These are phyloP conservation scores for Lasioglossum malachurum DNA, from an alignment of 2,888 invertebrate species.

Conservation along the genomic window DNA sequence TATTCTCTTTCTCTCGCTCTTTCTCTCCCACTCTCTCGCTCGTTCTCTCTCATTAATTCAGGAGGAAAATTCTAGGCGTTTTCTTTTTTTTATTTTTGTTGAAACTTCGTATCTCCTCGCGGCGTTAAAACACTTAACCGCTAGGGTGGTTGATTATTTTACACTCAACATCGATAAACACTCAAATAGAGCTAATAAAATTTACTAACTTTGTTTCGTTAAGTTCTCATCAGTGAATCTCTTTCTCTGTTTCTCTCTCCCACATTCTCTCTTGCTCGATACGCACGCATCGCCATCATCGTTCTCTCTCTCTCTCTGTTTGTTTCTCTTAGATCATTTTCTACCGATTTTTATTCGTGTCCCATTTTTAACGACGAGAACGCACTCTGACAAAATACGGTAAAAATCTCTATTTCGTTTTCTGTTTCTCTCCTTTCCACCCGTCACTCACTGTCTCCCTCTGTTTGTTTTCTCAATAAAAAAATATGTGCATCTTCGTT, in stretches of 20 bases:
- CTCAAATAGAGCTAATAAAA: constrained; percentile 71
- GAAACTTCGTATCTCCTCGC: constrained; percentile 32
- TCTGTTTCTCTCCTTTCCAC: not conserved
- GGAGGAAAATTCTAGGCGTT: constrained; percentile 29
- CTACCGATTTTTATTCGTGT: constrained; percentile 1
- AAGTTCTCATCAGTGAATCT: constrained; percentile 1
- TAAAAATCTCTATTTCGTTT: constrained; percentile 31
- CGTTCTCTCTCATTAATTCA: constrained; percentile 7
- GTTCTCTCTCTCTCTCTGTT: not conserved
- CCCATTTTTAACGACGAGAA: not conserved
- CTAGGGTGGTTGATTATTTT: constrained; percentile 72
- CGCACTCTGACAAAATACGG: constrained; percentile 38
- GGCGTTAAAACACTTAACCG: constrained; percentile 70
- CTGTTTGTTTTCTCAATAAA: constrained; percentile 60
- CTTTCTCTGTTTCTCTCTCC: not conserved
- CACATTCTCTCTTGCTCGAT: constrained; percentile 5
- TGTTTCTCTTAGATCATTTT: not conserved
- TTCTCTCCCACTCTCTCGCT: not conserved
- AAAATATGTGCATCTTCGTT: constrained; percentile 72
- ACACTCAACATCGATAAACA: constrained; percentile 78
- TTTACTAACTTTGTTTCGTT: constrained; percentile 55
- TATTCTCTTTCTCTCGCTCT: constrained; percentile 5
- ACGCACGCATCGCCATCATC: constrained; percentile 1
- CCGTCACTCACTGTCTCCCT: not conserved
- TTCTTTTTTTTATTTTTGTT: not conserved